These are phyloP conservation scores for Aeoliscus strigatus DNA, from an alignment of 2,797 vertebrate species.

Conservation along the genomic window DNA sequence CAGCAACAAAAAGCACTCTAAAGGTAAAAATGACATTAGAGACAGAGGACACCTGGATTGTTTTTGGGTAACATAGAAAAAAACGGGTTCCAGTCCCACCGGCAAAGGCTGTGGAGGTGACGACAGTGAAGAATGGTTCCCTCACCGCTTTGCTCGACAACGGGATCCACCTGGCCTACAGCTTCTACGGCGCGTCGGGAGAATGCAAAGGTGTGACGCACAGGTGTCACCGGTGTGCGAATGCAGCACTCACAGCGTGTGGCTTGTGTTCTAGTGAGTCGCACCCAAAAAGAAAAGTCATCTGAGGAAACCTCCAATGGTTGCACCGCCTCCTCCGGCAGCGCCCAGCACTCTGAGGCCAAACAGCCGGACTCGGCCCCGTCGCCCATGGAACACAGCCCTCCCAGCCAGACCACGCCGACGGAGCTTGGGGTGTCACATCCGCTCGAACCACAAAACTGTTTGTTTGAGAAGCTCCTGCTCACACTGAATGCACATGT, in stretches of 20 bases:
- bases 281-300: not conserved
- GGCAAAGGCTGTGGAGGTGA: slow-evolving; percentile 31
- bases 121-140: slow-evolving; percentile 75
- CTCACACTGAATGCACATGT: too few species aligned
- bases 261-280: slow-evolving; percentile 21
- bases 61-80: too few species aligned
- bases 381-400: not conserved
- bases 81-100: too few species aligned
- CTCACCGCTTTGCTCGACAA: slow-evolving; percentile 83
- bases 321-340: slow-evolving; percentile 14
- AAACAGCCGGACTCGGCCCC: not conserved
- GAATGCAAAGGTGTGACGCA: slow-evolving; percentile 41
- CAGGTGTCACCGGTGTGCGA: too few species aligned
- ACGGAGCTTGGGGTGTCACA: slow-evolving; percentile 20
- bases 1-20: slow-evolving; percentile 9
- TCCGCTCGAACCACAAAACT: slow-evolving; percentile 2
- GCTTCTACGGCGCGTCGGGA: slow-evolving; percentile 73
- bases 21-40: slow-evolving; percentile 44
- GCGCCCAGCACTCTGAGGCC: slow-evolving; percentile 13
- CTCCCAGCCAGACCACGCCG: slow-evolving; percentile 14
- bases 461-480: too few species aligned
- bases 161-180: slow-evolving; percentile 85
- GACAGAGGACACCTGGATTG: too few species aligned
- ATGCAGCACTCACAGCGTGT: too few species aligned
- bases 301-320: not conserved